Evolutionary conservation across 2,113 vertebrate genomes (phyloP).

Genomic region (Corynorhinus townsendii): DNA sequence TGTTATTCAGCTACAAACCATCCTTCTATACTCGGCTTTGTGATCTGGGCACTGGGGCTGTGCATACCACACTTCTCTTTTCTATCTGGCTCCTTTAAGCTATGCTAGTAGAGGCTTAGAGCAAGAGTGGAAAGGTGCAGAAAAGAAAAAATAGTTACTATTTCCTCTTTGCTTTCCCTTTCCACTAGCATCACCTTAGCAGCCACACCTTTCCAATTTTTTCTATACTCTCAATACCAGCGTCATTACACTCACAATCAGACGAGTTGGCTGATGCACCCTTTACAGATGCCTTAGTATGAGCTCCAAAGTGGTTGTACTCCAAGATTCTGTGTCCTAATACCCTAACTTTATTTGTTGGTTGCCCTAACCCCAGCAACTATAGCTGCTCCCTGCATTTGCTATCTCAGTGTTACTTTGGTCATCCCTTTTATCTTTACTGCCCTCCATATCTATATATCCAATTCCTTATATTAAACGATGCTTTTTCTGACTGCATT

Average conservation of each 20-base stretch:
- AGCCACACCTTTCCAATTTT: not conserved
- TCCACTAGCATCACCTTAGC: not conserved
- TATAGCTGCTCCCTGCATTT: not conserved
- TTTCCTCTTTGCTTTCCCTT: not conserved
- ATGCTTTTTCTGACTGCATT: not conserved
- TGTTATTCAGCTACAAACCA: not conserved
- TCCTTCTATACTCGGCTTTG: not conserved
- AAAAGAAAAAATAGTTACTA: not conserved
- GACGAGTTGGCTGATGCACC: too few relatives aligned
- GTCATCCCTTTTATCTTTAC: not conserved
- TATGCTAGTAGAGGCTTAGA: not conserved
- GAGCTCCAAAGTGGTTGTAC: not conserved
- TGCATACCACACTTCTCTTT: not conserved
- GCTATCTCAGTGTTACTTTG: not conserved
- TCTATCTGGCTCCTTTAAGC: not conserved
- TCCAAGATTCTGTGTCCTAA: not conserved
- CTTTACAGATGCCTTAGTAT: not conserved
- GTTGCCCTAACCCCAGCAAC: not conserved
- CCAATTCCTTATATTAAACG: not conserved
- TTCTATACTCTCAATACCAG: not conserved
- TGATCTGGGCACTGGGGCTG: not conserved
- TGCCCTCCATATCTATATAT: not conserved
- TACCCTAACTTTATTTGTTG: not conserved
- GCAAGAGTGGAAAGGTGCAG: not conserved
- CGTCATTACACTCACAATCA: not conserved